Conservation (phyloP, 2,797 vertebrate genomes). For the Anableps anableps region DNA sequence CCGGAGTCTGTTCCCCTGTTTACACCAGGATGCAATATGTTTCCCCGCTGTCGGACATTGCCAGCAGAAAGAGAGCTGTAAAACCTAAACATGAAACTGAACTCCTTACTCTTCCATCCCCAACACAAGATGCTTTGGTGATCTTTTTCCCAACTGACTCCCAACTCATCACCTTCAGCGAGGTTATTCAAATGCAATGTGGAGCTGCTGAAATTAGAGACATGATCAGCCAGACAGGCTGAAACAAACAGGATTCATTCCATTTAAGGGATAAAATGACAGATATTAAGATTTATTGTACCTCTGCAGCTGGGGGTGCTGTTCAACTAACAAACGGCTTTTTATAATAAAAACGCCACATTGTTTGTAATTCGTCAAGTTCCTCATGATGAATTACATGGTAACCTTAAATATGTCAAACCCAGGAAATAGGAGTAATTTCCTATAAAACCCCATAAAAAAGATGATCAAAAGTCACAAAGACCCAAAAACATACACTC, state of each 20-base stretch:
- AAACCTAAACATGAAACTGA: constrained; percentile 4
- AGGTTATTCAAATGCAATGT: constrained; percentile 18
- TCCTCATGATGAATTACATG: background rate
- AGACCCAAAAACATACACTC: background rate
- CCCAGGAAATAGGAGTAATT: background rate
- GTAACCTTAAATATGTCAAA: background rate
- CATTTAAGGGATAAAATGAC: background rate
- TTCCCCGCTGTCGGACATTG: constrained; percentile 5
- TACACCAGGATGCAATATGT: background rate
- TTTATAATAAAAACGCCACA: background rate
- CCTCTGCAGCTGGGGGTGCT: background rate
- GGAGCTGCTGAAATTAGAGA: constrained; percentile 10
- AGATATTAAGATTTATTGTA: constrained; percentile 10
- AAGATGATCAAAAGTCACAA: background rate
- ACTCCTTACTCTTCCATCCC: constrained; percentile 9
- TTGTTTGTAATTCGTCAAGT: background rate
- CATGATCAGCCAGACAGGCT: constrained; percentile 4
- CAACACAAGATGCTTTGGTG: background rate
- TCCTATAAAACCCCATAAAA: background rate
- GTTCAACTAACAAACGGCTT: background rate
- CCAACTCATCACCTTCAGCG: constrained; percentile 2
- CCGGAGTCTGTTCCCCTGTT: background rate
- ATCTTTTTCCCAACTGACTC: constrained; percentile 16
- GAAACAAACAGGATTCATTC: constrained; percentile 1
- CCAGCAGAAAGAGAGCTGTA: constrained; percentile 12